A percentile compares a stretch with the other conserved stretches of the same genome.
These are phyloP conservation scores for Poeciliopsis occidentalis DNA, from an alignment of 2,113 vertebrate species.

Conservation along the genomic window DNA sequence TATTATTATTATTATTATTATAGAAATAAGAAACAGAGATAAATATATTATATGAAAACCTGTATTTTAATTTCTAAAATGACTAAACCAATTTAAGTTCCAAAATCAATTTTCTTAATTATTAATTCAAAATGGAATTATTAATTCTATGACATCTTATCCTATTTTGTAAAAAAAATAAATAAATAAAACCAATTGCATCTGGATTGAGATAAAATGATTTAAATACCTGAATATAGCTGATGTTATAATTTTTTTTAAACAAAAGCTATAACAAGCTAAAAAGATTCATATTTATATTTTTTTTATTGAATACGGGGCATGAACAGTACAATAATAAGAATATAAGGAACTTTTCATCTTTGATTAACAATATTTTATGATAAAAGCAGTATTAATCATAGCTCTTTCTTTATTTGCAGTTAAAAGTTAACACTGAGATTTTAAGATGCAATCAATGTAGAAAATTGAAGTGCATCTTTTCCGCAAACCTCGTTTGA, in stretches of 20 bases:
- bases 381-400: neutral
- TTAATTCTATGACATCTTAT: neutral
- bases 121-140: too few relatives aligned
- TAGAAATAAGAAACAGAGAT: too few relatives aligned
- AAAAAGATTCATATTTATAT: neutral
- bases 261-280: neutral
- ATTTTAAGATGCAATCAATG: constrained; percentile 5
- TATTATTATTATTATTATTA: too few relatives aligned
- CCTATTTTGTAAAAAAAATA: neutral
- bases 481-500: neutral
- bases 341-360: neutral
- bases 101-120: neutral
- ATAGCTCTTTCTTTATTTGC: neutral
- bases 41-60: too few relatives aligned
- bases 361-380: too few relatives aligned
- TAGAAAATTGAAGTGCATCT: neutral
- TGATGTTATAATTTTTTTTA: neutral
- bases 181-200: neutral
- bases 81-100: neutral
- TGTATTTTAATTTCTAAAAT: too few relatives aligned
- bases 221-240: neutral
- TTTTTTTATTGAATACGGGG: neutral
- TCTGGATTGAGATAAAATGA: neutral
- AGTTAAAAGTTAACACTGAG: neutral
- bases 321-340: neutral